Evolutionary conservation across 2,113 vertebrate species (phyloP).

Genomic region (Anarhynchus alexandrinus): DNA sequence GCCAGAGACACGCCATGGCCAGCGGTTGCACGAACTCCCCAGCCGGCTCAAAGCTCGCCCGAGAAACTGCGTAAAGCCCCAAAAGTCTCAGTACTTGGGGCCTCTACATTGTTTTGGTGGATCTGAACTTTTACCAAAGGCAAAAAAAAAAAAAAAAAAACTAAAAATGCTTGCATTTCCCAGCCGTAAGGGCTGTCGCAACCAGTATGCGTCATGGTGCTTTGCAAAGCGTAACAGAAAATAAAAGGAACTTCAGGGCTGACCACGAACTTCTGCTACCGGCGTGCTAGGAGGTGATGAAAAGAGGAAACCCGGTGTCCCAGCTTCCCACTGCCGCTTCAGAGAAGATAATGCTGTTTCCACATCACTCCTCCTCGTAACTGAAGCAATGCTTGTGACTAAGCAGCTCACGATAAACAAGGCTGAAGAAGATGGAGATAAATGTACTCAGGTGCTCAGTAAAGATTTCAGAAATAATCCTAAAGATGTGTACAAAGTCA

Average conservation of each 20-base stretch:
- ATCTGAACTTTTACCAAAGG: not conserved
- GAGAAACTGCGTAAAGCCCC: not conserved
- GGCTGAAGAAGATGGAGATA: not conserved
- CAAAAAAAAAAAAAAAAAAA: too few relatives aligned
- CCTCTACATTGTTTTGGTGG: fast-evolving
- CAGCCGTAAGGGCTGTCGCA: not conserved
- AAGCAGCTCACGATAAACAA: not conserved
- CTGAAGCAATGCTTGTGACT: not conserved
- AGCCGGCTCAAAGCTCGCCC: fast-evolving
- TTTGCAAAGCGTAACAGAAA: not conserved
- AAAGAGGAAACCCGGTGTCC: not conserved
- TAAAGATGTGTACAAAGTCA: not conserved
- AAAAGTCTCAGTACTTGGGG: not conserved
- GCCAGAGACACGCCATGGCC: fast-evolving
- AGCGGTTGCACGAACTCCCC: not conserved
- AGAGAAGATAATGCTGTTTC: not conserved
- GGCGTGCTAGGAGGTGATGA: fast-evolving
- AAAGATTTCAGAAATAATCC: not conserved
- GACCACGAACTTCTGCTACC: fast-evolving
- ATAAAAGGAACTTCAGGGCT: not conserved
- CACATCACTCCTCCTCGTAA: not conserved
- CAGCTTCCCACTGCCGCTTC: not conserved
- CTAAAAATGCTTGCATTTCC: fast-evolving
- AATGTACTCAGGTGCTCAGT: not conserved
- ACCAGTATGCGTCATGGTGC: fast-evolving